Base-by-base conservation (phyloP, 1,140 invertebrate genomes). In the Muscidifurax raptorellus region DNA sequence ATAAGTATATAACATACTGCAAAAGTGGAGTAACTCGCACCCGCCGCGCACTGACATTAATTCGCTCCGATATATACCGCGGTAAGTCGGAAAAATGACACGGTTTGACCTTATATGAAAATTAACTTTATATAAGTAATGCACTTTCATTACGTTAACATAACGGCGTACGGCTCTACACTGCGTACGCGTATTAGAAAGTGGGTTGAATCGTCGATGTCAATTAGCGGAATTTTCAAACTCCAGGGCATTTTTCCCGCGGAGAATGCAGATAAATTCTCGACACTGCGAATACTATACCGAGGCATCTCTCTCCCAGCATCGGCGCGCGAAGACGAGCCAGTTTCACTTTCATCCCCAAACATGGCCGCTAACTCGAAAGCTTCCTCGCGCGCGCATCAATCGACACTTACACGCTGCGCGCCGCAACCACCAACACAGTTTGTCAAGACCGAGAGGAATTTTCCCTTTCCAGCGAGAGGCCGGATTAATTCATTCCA, bases 401-500 rank as follows among this genome's bases (percentile, higher is more conserved):
- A 22, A 40, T 47, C 44, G 44, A 47, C 44, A 74, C 18, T 32
- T 40, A 32, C 18, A 15, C 18, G 32, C n/a, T n/a, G n/a, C n/a
- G n/a, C n/a, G n/a, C n/a, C n/a, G n/a, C n/a, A n/a, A n/a, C n/a
- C n/a, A n/a, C n/a, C n/a, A n/a, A n/a, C n/a, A n/a, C n/a, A n/a
- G n/a, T n/a, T n/a, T n/a, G n/a, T 30, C 9, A 27, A 69, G 12
- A 12, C 0, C 5, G 28, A 1, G 67, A 40, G 32, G 36, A 69
- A 69, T 80, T 72, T 27, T 18, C 6, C 30, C 10, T 52, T 47
- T 69, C 22, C 2, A 1, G 9, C 25, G 27, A 47, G 80, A 10
- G 32, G 18, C 27, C 3, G 28, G 52, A 83, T 83, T 77, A 77
- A 67, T 83, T 77, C 25, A 47, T 47, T 83, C 44, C 32, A 13